phyloP scores from a whole-genome alignment of 2,797 vertebrate genomes.

The Brachymystax lenok region DNA sequence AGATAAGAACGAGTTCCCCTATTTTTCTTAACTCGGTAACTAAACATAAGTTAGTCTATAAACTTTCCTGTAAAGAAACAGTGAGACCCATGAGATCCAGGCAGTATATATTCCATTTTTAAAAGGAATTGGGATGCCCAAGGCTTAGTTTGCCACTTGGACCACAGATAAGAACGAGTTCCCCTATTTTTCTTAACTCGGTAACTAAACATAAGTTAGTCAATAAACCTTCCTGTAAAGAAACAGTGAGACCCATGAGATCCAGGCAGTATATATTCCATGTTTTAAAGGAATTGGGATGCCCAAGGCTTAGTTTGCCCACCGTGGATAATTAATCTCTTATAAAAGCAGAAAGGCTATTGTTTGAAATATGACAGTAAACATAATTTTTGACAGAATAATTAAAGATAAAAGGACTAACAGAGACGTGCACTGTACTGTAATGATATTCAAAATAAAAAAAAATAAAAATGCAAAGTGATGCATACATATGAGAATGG shows the following conservation, averaged over 20 bases:
- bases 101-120: slow-evolving; percentile 62
- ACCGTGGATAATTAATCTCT: slow-evolving; percentile 77
- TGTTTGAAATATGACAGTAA: slow-evolving; percentile 79
- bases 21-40: not conserved
- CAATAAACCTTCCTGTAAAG: slow-evolving; percentile 53
- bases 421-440: slow-evolving; percentile 47
- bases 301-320: slow-evolving; percentile 72
- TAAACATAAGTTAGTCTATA: slow-evolving; percentile 5
- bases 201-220: not conserved
- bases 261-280: slow-evolving; percentile 45
- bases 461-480: slow-evolving; percentile 16
- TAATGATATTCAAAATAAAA: slow-evolving; percentile 47
- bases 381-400: slow-evolving; percentile 80
- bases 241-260: slow-evolving; percentile 57
- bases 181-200: not conserved
- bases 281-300: slow-evolving; percentile 76
- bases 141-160: slow-evolving; percentile 49
- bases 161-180: not conserved
- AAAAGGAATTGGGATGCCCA: slow-evolving; percentile 72
- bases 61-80: slow-evolving; percentile 57
- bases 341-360: slow-evolving; percentile 56
- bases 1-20: not conserved
- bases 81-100: slow-evolving; percentile 57
- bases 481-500: not conserved
- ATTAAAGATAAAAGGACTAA: slow-evolving; percentile 74